Percentiles rank a stretch among this genome's conserved stretches.
phyloP scores from a whole-genome alignment of 2,888 invertebrate genomes.

The Nephrocerus scutellatus region DNA sequence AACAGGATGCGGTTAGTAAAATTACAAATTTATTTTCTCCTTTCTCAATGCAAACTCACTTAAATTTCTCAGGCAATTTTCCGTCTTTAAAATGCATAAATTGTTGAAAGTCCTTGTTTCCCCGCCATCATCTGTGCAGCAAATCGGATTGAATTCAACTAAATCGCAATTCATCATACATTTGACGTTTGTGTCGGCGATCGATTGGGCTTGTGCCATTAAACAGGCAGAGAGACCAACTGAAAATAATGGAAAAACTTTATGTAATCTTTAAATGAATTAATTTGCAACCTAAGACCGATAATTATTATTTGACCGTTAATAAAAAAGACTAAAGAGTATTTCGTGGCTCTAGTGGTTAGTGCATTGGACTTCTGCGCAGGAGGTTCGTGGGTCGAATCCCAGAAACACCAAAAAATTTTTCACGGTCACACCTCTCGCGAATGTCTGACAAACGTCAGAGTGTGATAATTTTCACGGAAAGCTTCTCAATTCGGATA shows the following conservation, averaged over 20 bases:
- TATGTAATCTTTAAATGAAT: too few relatives aligned
- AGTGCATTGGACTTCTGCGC: too few relatives aligned
- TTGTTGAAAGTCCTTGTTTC: conserved; percentile 44
- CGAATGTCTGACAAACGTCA: too few relatives aligned
- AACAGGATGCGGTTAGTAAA: conserved; percentile 1
- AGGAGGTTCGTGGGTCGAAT: too few relatives aligned
- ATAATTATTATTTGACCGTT: too few relatives aligned
- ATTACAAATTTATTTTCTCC: background rate
- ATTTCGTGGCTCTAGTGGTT: too few relatives aligned
- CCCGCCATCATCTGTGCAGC: conserved; percentile 45
- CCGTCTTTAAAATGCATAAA: conserved; percentile 44
- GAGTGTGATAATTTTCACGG: too few relatives aligned
- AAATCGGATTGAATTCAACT: conserved; percentile 25
- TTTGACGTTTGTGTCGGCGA: conserved; percentile 40
- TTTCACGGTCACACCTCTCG: too few relatives aligned
- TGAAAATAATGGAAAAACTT: conserved; percentile 26
- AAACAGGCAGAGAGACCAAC: conserved; percentile 37
- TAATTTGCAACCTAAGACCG: too few relatives aligned
- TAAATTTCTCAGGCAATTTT: conserved; percentile 41
- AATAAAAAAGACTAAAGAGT: too few relatives aligned
- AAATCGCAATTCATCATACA: conserved; percentile 42
- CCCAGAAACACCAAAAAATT: too few relatives aligned
- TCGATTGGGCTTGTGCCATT: conserved; percentile 36
- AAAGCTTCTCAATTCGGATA: too few relatives aligned
- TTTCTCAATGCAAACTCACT: conserved; percentile 26